phyloP scores from a whole-genome alignment of 2,113 vertebrate genomes.

The Embiotoca jacksoni region DNA sequence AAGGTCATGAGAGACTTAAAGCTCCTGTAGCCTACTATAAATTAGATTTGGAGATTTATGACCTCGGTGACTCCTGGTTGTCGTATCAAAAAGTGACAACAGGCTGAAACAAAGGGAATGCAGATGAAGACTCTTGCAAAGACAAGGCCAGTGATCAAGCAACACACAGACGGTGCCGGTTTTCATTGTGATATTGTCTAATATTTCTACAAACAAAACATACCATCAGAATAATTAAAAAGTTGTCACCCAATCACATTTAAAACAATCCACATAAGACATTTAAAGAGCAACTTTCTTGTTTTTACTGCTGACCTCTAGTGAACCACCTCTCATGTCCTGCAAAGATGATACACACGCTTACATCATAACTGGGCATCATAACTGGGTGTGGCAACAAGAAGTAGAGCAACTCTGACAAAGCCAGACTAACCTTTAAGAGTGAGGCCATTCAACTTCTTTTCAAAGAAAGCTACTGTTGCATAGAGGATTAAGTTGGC shows the following conservation, averaged over 20 bases:
- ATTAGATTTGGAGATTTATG: background rate
- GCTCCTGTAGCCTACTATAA: too few relatives aligned
- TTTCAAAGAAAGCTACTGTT: background rate
- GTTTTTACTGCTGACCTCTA: background rate
- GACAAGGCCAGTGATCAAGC: background rate
- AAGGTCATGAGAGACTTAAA: too few relatives aligned
- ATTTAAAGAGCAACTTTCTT: background rate
- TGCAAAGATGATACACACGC: background rate
- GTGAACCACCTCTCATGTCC: background rate
- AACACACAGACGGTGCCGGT: background rate
- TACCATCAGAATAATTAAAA: background rate
- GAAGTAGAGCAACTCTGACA: background rate
- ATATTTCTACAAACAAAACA: background rate
- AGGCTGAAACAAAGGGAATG: background rate
- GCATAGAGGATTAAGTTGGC: background rate
- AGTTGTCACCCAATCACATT: background rate
- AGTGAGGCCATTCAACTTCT: background rate
- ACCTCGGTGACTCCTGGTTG: background rate
- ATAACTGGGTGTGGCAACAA: constrained; percentile 2
- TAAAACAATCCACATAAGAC: background rate
- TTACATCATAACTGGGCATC: background rate
- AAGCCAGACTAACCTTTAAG: background rate
- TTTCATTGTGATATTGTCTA: background rate
- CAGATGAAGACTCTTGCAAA: background rate
- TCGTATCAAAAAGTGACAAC: background rate